Percentiles rank a stretch among this genome's conserved stretches.
Conservation (phyloP, 1,140 invertebrate genomes). For the Solen grandis region DNA sequence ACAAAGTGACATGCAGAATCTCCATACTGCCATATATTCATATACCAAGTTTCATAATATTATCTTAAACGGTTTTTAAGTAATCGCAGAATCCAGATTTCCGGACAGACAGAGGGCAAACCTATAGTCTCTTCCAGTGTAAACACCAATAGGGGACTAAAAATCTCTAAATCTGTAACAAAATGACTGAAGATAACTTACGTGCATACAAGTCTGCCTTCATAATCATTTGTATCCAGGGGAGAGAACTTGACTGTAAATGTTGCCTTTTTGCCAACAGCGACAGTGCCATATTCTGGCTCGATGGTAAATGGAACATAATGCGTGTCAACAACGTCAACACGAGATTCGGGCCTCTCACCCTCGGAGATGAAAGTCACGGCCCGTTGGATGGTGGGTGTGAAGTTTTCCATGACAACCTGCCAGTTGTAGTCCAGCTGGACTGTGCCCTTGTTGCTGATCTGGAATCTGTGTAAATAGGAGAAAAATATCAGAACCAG, state of each 20-base stretch:
- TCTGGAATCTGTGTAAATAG: constrained; percentile 73
- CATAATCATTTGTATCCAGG: constrained; percentile 80
- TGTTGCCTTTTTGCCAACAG: constrained; percentile 72
- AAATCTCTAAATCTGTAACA: no score
- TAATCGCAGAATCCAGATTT: no score
- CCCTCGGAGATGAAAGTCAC: constrained; percentile 76
- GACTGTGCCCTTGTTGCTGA: constrained; percentile 77
- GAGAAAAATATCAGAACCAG: constrained; percentile 1
- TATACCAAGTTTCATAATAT: no score
- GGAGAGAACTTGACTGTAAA: constrained; percentile 80
- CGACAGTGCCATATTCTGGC: constrained; percentile 77
- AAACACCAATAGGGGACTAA: no score
- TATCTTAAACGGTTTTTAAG: no score
- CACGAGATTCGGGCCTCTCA: constrained; percentile 71
- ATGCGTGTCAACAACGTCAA: constrained; percentile 69
- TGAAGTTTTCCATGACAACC: constrained; percentile 78
- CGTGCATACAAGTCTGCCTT: constrained; percentile 79
- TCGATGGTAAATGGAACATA: constrained; percentile 79
- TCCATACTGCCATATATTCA: no score
- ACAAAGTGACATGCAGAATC: no score
- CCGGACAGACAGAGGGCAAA: no score
- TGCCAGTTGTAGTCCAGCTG: constrained; percentile 80
- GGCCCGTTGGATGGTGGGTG: constrained; percentile 69
- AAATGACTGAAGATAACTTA: constrained; percentile 61
- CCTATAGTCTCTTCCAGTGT: no score